phyloP scores from a whole-genome alignment of 2,888 invertebrate genomes.

The Phyto melanocephala region DNA sequence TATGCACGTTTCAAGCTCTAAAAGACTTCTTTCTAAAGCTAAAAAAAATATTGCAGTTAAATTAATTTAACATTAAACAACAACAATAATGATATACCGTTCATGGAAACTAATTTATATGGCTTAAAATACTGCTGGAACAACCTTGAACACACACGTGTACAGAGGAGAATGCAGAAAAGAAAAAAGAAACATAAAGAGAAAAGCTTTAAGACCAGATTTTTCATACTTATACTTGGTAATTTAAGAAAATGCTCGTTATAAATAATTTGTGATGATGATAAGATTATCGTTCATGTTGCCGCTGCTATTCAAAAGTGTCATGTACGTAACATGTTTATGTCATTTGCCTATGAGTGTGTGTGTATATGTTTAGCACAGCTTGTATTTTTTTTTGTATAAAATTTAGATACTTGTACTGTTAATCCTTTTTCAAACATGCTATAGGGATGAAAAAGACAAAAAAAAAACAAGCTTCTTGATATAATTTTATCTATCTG shows the following conservation, averaged over 20 bases:
- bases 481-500: slow-evolving; percentile 22
- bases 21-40: not conserved
- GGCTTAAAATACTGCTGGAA: not conserved
- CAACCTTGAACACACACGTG: not conserved
- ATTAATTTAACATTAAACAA: slow-evolving; percentile 4
- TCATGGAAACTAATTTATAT: slow-evolving; percentile 7
- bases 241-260: slow-evolving; percentile 21
- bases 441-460: not conserved
- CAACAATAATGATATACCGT: not conserved
- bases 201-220: not conserved
- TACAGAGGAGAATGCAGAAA: not conserved
- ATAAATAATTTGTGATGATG: slow-evolving; percentile 25
- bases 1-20: not conserved
- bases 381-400: not conserved
- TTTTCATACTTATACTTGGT: not conserved
- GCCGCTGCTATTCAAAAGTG: slow-evolving; percentile 10
- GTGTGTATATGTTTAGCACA: not conserved
- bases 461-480: not conserved
- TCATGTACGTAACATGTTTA: slow-evolving; percentile 28
- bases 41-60: not conserved
- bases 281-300: not conserved
- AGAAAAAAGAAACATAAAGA: not conserved
- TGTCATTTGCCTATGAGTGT: not conserved
- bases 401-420: slow-evolving; percentile 16
- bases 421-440: slow-evolving; percentile 49